phyloP scores from a whole-genome alignment of 2,797 vertebrate genomes.

The Hydrolagus colliei region DNA sequence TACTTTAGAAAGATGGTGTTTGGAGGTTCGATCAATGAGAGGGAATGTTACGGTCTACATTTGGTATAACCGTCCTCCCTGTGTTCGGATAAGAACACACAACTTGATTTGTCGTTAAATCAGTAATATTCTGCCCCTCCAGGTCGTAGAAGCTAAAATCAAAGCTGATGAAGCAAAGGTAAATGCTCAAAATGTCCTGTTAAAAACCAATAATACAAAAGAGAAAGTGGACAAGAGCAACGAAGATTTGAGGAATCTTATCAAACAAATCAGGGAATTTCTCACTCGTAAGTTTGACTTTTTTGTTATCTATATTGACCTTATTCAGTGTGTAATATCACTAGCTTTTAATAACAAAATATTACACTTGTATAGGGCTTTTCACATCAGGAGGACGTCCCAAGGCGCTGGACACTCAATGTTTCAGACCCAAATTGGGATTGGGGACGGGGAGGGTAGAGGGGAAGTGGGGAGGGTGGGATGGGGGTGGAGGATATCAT shows the following conservation, averaged over 20 bases:
- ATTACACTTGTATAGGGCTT: background rate
- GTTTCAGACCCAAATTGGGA: no score
- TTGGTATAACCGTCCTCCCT: no score
- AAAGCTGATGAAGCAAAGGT: slow-evolving; percentile 83
- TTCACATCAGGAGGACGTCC: no score
- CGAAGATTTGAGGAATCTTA: slow-evolving; percentile 79
- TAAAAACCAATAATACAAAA: slow-evolving; percentile 82
- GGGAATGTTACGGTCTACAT: no score
- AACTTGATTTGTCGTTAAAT: no score
- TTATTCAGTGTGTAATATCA: background rate
- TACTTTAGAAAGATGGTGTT: no score
- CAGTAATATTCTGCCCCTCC: slow-evolving; percentile 25
- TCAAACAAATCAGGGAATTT: slow-evolving; percentile 87
- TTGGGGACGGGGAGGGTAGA: no score
- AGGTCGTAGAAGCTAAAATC: slow-evolving; percentile 83
- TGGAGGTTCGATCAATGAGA: no score
- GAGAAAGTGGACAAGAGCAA: slow-evolving; percentile 79
- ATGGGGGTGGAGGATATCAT: no score
- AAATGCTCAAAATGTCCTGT: slow-evolving; percentile 73
- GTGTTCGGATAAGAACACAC: no score
- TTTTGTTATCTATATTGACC: background rate
- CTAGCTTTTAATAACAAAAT: background rate
- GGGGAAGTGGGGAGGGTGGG: no score
- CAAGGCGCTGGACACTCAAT: no score
- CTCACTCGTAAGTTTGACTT: slow-evolving; percentile 67